phyloP scores from a whole-genome alignment of 2,113 vertebrate species.

The Spheniscus mendiculus region DNA sequence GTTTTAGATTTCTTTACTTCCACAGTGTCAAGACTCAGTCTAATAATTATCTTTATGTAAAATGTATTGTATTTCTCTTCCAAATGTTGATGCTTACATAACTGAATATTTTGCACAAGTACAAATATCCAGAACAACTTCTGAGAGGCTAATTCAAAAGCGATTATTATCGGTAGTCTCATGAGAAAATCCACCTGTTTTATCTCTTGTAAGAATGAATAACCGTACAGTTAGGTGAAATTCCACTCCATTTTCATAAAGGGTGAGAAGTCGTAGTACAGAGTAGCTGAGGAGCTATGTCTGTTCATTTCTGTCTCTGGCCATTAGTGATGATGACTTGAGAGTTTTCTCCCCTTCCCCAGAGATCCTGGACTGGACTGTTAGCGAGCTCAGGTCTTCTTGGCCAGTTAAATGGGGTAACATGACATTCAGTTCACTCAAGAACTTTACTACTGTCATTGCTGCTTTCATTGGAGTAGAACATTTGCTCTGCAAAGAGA shows the following conservation, averaged over 20 bases:
- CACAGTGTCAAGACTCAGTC: neutral
- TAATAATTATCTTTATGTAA: neutral
- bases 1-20: neutral
- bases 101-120: neutral
- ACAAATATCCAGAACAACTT: neutral
- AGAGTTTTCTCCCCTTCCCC: neutral
- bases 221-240: neutral
- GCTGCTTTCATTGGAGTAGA: neutral
- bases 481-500: neutral
- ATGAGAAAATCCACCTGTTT: neutral
- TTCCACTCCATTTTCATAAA: neutral
- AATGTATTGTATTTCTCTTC: neutral
- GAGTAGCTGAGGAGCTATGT: neutral
- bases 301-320: neutral
- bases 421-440: neutral
- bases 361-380: neutral
- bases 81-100: neutral
- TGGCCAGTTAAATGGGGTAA: neutral
- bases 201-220: neutral
- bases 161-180: neutral
- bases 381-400: neutral
- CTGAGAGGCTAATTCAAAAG: neutral
- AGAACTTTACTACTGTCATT: neutral
- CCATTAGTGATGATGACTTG: neutral
- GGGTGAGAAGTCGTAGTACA: neutral